Evolutionary conservation across 1,140 invertebrate species (phyloP).

Genomic region (Dermatophagoides farinae): DNA sequence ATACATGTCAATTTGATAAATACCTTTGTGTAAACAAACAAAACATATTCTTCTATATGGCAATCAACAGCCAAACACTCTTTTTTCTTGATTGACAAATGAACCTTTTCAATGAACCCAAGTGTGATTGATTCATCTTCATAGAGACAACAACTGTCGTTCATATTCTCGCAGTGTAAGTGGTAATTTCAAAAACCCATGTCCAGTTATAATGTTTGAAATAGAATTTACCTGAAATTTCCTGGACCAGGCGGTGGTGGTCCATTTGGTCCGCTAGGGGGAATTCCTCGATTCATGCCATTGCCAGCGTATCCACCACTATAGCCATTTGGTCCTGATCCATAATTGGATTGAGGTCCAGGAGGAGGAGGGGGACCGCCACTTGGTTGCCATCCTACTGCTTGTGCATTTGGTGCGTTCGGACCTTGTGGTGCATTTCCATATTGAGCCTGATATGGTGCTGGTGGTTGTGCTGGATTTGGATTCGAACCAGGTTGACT

Average conservation of each 20-base stretch:
- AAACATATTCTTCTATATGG: neutral
- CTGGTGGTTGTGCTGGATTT: neutral
- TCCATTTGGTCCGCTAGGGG: neutral
- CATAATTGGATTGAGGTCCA: neutral
- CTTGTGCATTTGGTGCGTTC: neutral
- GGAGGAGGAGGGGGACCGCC: conserved; percentile 5
- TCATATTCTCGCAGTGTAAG: neutral
- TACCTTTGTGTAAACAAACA: neutral
- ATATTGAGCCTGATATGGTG: conserved; percentile 5
- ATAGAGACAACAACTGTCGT: no score
- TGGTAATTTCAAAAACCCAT: neutral
- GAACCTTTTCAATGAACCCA: no score
- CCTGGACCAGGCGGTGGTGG: neutral
- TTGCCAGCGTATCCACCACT: neutral
- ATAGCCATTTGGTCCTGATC: conserved; percentile 6
- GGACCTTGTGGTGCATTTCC: conserved; percentile 12
- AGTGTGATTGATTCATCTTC: neutral
- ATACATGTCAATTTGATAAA: conserved; percentile 7
- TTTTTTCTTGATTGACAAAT: neutral
- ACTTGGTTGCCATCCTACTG: neutral
- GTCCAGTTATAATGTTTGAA: neutral
- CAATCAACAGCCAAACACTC: neutral
- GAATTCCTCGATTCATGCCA: conserved; percentile 14
- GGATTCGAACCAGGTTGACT: neutral
- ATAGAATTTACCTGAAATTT: neutral